Evolutionary conservation across 1,140 invertebrate genomes (phyloP), one percentile per base, ranked within the genome.

Genomic region (Brachionus asplanchnoidis): DNA sequence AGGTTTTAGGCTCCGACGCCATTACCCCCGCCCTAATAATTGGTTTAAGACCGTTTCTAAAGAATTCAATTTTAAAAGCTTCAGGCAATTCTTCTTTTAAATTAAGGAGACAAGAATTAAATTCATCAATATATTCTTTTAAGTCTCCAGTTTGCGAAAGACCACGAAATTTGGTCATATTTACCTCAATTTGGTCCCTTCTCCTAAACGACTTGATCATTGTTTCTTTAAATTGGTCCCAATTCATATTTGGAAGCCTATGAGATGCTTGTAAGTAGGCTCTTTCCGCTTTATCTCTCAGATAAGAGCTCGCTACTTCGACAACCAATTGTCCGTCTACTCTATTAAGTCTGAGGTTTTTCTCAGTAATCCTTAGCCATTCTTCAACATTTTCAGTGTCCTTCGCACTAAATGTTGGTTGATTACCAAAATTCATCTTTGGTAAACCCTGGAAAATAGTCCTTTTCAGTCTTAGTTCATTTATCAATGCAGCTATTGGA

Each of bases 101-200:
- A 68, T 68, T 32, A 68, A 68, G 65, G 65, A 68, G 65, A 68
- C 65, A 68, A 36, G 65, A 68, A 68, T 68, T 68, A 68, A 68
- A 68, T 68, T 68, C 65, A 68, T 68, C 65, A 68, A 68, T 36
- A 68, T 56, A 56, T 56, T 17, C 17, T 56, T 56, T 56, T 56
- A 56, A 56, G 17, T 56, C 50, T 56, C 17, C 50, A 56, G 50
- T 56, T 20, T 56, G 17, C 12, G 17, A 56, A 20, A 56, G 50
- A 56, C 50, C 14, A 2, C 50, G 14, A n/a, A 56, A 56, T 56
- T 56, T 56, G n/a, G n/a, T n/a, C n/a, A n/a, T n/a, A n/a, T n/a
- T n/a, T n/a, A n/a, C n/a, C n/a, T n/a, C n/a, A n/a, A n/a, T n/a
- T n/a, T n/a, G 50, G 65, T 68, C 65, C 32, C 11, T 28, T 68